Evolutionary conservation across 37 sponge, comb jelly and placozoan genomes (phyloP).

Genomic region (Halichondria panicea): DNA sequence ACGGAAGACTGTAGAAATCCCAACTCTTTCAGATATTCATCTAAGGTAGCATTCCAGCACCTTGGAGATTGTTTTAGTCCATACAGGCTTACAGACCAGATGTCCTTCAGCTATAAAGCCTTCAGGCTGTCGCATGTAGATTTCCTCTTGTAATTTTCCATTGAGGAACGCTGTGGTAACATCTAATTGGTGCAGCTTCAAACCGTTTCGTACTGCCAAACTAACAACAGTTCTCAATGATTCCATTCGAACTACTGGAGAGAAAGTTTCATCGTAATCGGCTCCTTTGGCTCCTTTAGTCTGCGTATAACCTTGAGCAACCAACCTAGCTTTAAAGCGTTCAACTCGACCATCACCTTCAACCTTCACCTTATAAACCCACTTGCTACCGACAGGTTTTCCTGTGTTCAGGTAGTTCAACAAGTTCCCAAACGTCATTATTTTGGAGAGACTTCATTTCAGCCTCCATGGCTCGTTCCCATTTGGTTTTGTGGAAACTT

Average conservation of each 20-base stretch:
- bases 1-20: no score
- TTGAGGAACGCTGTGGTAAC: slow-evolving; percentile 59
- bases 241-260: slow-evolving; percentile 46
- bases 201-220: slow-evolving; percentile 32
- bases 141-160: slow-evolving; percentile 42
- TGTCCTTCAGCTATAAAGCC: slow-evolving; percentile 34
- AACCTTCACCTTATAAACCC: slow-evolving; percentile 39
- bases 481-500: no score
- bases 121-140: slow-evolving; percentile 59
- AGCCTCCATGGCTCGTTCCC: slow-evolving; percentile 35
- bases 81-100: slow-evolving; percentile 45
- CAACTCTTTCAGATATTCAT: no score
- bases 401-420: slow-evolving; percentile 27
- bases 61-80: no score
- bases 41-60: no score
- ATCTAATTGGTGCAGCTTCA: no score
- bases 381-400: slow-evolving; percentile 51
- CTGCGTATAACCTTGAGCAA: slow-evolving; percentile 57
- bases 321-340: slow-evolving; percentile 35
- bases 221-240: slow-evolving; percentile 52
- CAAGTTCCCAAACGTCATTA: slow-evolving; percentile 43
- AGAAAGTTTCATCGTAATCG: slow-evolving; percentile 67
- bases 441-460: slow-evolving; percentile 41
- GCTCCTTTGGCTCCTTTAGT: slow-evolving; percentile 35
- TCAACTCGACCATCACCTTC: slow-evolving; percentile 36